Evolutionary conservation across 2,797 vertebrate genomes (phyloP), one percentile per base, ranked within the genome.

Genomic region (Nyctibius grandis): DNA sequence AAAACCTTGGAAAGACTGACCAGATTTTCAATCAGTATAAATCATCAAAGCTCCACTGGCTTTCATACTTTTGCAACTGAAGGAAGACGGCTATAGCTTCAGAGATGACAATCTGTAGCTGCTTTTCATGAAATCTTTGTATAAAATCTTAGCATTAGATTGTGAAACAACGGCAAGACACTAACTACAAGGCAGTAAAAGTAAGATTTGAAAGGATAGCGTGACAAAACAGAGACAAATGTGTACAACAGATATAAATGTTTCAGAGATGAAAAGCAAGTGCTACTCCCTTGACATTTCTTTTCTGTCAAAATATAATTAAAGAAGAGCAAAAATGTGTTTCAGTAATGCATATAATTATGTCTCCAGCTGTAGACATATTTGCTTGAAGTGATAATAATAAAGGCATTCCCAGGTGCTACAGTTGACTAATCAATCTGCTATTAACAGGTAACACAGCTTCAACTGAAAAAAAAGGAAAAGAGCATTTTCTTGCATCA

Each of bases 251-350:
- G 78, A 85, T 61, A 74, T 34, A 90, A 93, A 80, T n/a, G 81
- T 87, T 95, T 96, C 91, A 93, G 90, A 94, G 77, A 53, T 95
- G 45, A 87, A 93, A 95, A 88, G 87, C 78, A 94, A 93, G 81
- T 93, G 91, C 85, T 95, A 83, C 60, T 79, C 93, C 78, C 94
- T 85, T 96, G 91, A 83, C 86, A 91, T 80, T 95, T 92, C 56
- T 90, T 82, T 96, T 85, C 95, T 95, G 94, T 96, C 93, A 96
- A 96, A 96, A 96, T 95, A 96, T 74, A 96, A 90, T 95, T 70
- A 91, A 95, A 91, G 44, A 91, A 79, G 21, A 94, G 74, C 33
- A 95, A 94, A 94, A 94, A 91, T 57, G 10, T 87, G 63, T 77
- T 81, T 89, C 75, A 87, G 93, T 89, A 89, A 93, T 92, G 67